Evolutionary conservation across 2,113 vertebrate species (phyloP), one percentile per base, ranked within the genome.

Genomic region (Apistogramma diplotaenia): DNA sequence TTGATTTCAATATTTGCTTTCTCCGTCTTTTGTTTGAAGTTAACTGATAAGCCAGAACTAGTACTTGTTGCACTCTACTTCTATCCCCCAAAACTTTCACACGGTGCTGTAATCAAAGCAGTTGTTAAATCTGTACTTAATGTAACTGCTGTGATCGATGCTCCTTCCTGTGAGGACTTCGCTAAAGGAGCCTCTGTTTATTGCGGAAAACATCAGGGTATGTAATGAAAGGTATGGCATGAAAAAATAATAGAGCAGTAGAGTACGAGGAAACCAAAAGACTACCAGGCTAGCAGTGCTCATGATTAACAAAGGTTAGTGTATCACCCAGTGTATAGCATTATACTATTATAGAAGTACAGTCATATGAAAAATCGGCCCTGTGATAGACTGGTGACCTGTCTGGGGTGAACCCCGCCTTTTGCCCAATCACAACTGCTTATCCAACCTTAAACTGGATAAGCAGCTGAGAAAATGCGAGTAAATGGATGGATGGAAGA

Each of bases 301-400:
- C 31, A 92, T 87, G 88, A 85, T 84, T 74, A 84, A 79, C 82
- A 84, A 56, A 81, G 75, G 23, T 67, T 33, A n/a, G n/a, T n/a
- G n/a, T n/a, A 53, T 21, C 18, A 71, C 11, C 46, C 53, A 33
- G 67, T 12, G 15, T 67, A 67, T 9, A 46, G 23, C 2, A 46
- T 12, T 84, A 18, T 37, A 27, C 61, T 37, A 49, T 49, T 46
- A 8, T 8, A 49, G 27, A 49, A 51, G 8, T 12, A 70, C 18
- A 70, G 1, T 70, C 0, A 1, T 51, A 13, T 51, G 19, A 55
- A 53, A 59, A 76, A 59, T 74, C 57, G 58, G 43, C 55, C 29
- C 40, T 29, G 9, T 49, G 11, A 4, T 43, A 13, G 40, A 43
- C 40, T 43, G 40, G 40, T 13, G 11, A 15, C 13, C 40, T 4